Conservation (phyloP, 2,797 vertebrate species). For the Silurus lanzhouensis region DNA sequence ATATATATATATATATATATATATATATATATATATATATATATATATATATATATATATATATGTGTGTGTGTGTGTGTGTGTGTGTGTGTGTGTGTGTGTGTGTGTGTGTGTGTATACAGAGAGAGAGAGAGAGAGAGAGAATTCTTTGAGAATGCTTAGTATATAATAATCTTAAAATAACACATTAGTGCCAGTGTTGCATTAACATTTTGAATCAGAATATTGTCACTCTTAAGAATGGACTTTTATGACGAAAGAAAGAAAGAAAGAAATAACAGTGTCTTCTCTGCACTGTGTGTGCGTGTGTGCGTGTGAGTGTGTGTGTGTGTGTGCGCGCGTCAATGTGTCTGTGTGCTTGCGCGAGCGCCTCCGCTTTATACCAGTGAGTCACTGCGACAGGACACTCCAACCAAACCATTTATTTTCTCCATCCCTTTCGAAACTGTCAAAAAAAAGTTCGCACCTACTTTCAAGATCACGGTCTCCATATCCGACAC, state of each 20-base stretch:
- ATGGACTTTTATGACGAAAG: neutral
- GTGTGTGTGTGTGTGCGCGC: neutral
- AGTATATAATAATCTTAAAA: neutral
- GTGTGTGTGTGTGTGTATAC: no score
- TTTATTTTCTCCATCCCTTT: constrained; percentile 28
- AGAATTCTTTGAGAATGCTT: neutral
- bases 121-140: no score
- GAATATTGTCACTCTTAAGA: neutral
- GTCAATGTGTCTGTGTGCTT: no score
- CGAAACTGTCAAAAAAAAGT: constrained; percentile 38
- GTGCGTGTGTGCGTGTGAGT: neutral
- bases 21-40: no score
- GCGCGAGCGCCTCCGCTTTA: neutral
- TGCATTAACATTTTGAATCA: neutral
- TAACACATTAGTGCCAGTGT: neutral
- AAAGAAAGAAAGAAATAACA: neutral
- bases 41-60: no score
- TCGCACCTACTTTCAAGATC: constrained; percentile 9
- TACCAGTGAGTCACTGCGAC: constrained; percentile 7
- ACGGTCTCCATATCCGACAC: neutral
- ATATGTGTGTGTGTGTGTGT: no score
- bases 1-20: no score
- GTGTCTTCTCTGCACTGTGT: neutral
- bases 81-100: no score
- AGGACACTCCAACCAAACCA: constrained; percentile 1